Evolutionary conservation across 2,113 vertebrate genomes (phyloP), one percentile per base, ranked within the genome.

Genomic region (Columbina picui): DNA sequence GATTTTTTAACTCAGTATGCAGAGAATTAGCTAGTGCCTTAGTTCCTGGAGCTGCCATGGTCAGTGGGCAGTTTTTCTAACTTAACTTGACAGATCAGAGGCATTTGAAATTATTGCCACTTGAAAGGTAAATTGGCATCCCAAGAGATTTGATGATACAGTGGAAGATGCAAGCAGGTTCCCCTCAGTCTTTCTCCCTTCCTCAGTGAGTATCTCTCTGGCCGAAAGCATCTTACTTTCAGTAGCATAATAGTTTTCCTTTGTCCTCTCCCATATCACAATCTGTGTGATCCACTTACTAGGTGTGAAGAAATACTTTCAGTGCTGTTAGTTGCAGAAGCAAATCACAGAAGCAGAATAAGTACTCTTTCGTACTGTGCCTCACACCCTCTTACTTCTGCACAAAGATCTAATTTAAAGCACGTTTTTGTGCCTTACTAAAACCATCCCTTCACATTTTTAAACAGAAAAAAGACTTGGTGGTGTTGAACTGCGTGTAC

Each of bases 381-480:
- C 57, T 75, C 49, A 36, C 69, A 49, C 82, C 59, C 65, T 83
- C 65, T 87, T 91, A 71, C 65, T 94, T 81, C 50, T 88, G 65
- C 76, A 78, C 78, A 88, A 92, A 95, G 76, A 89, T 87, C 30
- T 80, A 50, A 89, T 95, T 83, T 91, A 80, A 92, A 89, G 17
- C 55, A 34, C 25, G 38, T 84, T 93, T 87, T 74, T 84, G 93
- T 39, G 80, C 64, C 41, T 81, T 94, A 53, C 71, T 78, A 38
- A 92, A 95, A 38, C 64, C 55, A 55, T 64, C 56, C 39, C 83
- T 90, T 55, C 52, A 41, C 23, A 15, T 89, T 90, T 94, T 94
- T 74, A 63, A 86, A 77, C 34, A 39, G 76, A 61, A 67, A 55
- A 74, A 77, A 77, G 27, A 29, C 19, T 60, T 71, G 45, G 49